A percentile compares a stretch with the other conserved stretches of the same genome.
Evolutionary conservation across 1,140 invertebrate species (phyloP).

Genomic region (Drosophila pruinosa): DNA sequence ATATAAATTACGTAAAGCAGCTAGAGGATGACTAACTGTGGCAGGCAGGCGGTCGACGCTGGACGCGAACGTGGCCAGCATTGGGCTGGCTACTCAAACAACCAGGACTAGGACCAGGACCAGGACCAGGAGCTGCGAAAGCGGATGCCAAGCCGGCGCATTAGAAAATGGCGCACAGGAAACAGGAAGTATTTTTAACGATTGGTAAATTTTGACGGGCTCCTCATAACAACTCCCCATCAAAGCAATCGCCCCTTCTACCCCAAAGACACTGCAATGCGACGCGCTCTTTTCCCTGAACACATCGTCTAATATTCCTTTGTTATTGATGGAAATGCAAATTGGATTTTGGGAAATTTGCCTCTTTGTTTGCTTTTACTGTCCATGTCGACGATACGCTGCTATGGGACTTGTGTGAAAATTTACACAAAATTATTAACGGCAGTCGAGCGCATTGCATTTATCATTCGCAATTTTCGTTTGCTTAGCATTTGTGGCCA

Average conservation of each 20-base stretch:
- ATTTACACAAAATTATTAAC: conserved; percentile 69
- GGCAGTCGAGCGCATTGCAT: conserved; percentile 61
- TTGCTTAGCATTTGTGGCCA: conserved; percentile 35
- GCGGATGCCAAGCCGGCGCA: conserved; percentile 57
- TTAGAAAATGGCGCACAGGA: conserved; percentile 77
- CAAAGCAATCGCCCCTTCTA: neutral
- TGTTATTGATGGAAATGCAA: conserved; percentile 81
- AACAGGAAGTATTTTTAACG: conserved; percentile 80
- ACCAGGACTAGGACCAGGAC: neutral
- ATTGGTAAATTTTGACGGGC: conserved; percentile 77
- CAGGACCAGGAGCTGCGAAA: conserved; percentile 2
- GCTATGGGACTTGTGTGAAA: conserved; percentile 32
- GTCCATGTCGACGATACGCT: conserved; percentile 11
- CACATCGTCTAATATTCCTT: conserved; percentile 71
- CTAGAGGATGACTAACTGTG: conserved; percentile 76
- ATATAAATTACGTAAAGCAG: conserved; percentile 81
- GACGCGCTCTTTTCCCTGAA: conserved; percentile 17
- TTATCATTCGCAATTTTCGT: conserved; percentile 57
- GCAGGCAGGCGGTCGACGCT: conserved; percentile 51
- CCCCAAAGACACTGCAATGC: conserved; percentile 7
- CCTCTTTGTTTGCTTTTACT: conserved; percentile 63
- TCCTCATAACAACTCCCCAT: conserved; percentile 8
- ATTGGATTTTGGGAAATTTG: conserved; percentile 71
- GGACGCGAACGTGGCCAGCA: conserved; percentile 69
- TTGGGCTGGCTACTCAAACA: conserved; percentile 63